Conservation (phyloP, 1,140 invertebrate genomes). For the Chironomus tepperi region DNA sequence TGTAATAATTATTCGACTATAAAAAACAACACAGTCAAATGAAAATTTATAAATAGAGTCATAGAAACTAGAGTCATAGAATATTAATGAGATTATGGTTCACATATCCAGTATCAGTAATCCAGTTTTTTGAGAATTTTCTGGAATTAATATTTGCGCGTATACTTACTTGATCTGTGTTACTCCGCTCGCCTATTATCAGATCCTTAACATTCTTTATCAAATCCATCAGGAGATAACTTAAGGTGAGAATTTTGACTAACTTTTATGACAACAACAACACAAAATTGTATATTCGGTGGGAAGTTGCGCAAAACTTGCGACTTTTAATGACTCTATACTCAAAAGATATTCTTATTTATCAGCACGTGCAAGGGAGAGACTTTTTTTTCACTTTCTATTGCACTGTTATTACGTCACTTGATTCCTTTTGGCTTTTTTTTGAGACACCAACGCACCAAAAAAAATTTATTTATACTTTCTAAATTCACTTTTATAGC, state of each 20-base stretch:
- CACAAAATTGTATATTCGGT: not conserved
- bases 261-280: not conserved
- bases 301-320: not conserved
- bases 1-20: too few species aligned
- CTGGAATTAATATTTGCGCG: not conserved
- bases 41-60: too few species aligned
- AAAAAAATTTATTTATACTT: too few species aligned
- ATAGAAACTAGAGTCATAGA: too few species aligned
- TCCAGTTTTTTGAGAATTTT: not conserved
- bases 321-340: not conserved
- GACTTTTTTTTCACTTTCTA: not conserved
- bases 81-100: too few species aligned
- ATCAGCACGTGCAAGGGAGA: not conserved
- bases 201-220: not conserved
- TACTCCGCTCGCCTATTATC: not conserved
- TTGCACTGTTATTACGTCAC: not conserved
- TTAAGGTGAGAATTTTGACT: constrained; percentile 7
- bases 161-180: not conserved
- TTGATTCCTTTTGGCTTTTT: too few species aligned
- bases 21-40: too few species aligned
- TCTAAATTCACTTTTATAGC: too few species aligned
- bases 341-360: not conserved
- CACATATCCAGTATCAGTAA: too few species aligned
- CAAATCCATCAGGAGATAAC: constrained; percentile 15
- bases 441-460: too few species aligned